Conservation (phyloP, 2,888 invertebrate species). For the Nephrotoma appendiculata region DNA sequence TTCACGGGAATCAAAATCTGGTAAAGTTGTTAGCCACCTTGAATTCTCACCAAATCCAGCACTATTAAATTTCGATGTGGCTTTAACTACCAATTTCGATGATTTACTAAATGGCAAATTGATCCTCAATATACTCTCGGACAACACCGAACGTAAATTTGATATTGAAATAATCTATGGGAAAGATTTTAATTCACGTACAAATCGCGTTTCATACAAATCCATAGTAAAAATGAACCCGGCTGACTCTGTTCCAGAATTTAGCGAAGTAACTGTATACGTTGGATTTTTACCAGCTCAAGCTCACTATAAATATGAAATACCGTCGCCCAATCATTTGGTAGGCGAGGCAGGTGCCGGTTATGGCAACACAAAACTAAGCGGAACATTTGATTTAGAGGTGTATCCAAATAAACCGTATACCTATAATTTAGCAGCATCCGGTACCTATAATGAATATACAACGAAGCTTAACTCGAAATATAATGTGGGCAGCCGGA, state of each 20-base stretch:
- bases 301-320: neutral
- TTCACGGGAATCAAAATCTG: neutral
- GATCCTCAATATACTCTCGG: neutral
- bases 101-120: slow-evolving; percentile 9
- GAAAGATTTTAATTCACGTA: slow-evolving; percentile 40
- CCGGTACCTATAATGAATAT: slow-evolving; percentile 31
- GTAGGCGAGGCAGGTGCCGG: neutral
- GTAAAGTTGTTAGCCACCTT: neutral
- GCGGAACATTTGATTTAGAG: neutral
- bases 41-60: neutral
- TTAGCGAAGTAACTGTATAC: neutral
- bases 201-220: slow-evolving; percentile 29
- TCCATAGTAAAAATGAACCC: neutral
- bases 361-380: neutral
- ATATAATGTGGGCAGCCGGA: slow-evolving; percentile 19
- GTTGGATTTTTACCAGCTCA: neutral
- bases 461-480: neutral
- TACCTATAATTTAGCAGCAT: slow-evolving; percentile 11
- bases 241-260: neutral
- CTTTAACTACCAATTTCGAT: slow-evolving; percentile 5
- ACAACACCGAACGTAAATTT: slow-evolving; percentile 19
- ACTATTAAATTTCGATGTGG: slow-evolving; percentile 6
- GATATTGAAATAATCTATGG: slow-evolving; percentile 45
- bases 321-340: neutral
- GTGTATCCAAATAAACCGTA: neutral